A percentile compares a stretch with the other conserved stretches of the same genome.
phyloP scores from a whole-genome alignment of 1,140 invertebrate genomes.

The Drosophila lacteicornis region DNA sequence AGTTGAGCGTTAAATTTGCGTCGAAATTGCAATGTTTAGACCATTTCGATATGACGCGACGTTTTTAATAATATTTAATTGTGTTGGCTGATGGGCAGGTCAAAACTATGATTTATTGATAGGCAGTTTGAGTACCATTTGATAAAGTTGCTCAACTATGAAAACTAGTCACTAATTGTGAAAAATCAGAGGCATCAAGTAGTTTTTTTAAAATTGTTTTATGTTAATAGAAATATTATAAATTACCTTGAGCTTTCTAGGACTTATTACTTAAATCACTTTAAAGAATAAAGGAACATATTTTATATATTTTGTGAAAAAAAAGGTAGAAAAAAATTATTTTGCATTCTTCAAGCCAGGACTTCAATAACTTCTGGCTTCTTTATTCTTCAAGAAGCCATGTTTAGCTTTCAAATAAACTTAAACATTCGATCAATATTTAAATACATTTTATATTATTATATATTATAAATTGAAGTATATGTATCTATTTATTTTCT shows the following conservation, averaged over 20 bases:
- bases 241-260: no score
- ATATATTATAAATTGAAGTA: background rate
- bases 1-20: conserved; percentile 53
- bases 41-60: background rate
- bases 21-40: conserved; percentile 20
- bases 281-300: no score
- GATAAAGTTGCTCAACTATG: background rate
- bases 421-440: no score
- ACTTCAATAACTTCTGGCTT: no score
- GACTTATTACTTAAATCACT: no score
- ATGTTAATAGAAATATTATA: background rate
- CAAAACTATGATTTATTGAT: background rate
- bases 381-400: no score
- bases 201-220: background rate
- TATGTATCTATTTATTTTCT: background rate
- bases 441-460: no score
- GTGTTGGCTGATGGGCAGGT: background rate
- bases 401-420: no score
- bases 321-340: no score
- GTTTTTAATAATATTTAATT: background rate
- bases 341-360: no score
- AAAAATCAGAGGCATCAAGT: background rate
- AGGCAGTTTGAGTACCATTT: background rate
- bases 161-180: background rate
- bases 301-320: no score